phyloP scores from a whole-genome alignment of 2,888 invertebrate species.

The Hirudinaria manillensis region DNA sequence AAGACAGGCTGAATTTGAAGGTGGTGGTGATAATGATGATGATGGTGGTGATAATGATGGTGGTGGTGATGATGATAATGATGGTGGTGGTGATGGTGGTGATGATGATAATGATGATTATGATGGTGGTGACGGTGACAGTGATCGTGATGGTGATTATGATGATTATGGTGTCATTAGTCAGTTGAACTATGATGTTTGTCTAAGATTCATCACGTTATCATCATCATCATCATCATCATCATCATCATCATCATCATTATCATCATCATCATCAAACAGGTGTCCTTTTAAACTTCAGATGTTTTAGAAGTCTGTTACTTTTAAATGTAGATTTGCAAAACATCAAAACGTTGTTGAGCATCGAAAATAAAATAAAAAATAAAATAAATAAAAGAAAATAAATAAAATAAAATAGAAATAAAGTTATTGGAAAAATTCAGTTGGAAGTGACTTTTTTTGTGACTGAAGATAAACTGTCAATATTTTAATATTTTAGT shows the following conservation, averaged over 20 bases:
- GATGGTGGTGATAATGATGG: slow-evolving; percentile 11
- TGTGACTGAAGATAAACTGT: neutral
- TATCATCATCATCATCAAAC: slow-evolving; percentile 34
- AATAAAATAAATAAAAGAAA: too few species aligned
- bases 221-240: slow-evolving; percentile 28
- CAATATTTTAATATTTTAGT: neutral
- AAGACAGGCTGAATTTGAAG: neutral
- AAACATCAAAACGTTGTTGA: too few species aligned
- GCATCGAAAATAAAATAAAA: too few species aligned
- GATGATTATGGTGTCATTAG: neutral
- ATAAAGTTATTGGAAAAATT: too few species aligned
- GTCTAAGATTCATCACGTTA: slow-evolving; percentile 10
- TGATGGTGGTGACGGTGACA: neutral
- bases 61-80: neutral
- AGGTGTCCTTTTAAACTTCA: too few species aligned
- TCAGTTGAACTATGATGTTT: too few species aligned
- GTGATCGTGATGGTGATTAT: neutral
- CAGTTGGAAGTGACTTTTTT: neutral
- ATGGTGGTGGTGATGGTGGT: neutral
- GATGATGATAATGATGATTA: slow-evolving; percentile 3
- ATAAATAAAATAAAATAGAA: too few species aligned
- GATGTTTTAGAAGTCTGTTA: too few species aligned
- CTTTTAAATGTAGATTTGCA: too few species aligned
- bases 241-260: slow-evolving; percentile 37
- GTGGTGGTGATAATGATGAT: neutral